phyloP scores from a whole-genome alignment of 2,888 invertebrate species.

The Drosophila kokeensis region DNA sequence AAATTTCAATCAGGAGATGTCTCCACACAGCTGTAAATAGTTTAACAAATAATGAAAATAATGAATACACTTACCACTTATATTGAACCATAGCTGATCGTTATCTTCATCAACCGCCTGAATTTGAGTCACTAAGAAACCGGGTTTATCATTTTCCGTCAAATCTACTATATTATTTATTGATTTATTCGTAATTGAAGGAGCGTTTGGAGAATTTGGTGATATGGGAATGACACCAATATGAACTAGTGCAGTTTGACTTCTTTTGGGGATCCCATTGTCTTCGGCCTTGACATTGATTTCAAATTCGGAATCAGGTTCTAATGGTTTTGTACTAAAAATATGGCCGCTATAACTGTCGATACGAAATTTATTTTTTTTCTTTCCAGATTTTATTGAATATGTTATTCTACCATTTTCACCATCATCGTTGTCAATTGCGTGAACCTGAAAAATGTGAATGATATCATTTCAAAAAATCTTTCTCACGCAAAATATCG shows the following conservation, averaged over 20 bases:
- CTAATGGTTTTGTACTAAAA: slow-evolving; percentile 90
- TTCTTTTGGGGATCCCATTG: slow-evolving; percentile 90
- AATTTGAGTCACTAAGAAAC: slow-evolving; percentile 93
- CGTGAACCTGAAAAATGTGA: slow-evolving; percentile 85
- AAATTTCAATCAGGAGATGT: neutral
- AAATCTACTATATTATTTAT: slow-evolving; percentile 89
- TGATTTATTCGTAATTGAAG: slow-evolving; percentile 87
- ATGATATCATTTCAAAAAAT: neutral
- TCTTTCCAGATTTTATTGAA: slow-evolving; percentile 91
- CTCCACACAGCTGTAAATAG: neutral
- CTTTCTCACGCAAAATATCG: neutral
- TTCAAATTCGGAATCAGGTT: slow-evolving; percentile 86
- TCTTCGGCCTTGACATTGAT: slow-evolving; percentile 89
- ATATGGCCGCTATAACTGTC: slow-evolving; percentile 93
- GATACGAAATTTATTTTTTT: slow-evolving; percentile 92
- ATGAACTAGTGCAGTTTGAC: slow-evolving; percentile 90
- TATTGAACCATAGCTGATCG: slow-evolving; percentile 95
- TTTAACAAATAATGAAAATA: neutral
- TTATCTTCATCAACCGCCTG: slow-evolving; percentile 94
- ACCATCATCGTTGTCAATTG: slow-evolving; percentile 93
- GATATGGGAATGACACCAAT: slow-evolving; percentile 88
- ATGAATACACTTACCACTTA: slow-evolving; percentile 88
- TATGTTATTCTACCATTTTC: slow-evolving; percentile 94
- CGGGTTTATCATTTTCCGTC: slow-evolving; percentile 94
- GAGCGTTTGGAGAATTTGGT: slow-evolving; percentile 87